A percentile compares a stretch with the other conserved stretches of the same genome.
These are phyloP conservation scores for Vireo altiloquus DNA, from an alignment of 2,113 vertebrate species.

Conservation along the genomic window DNA sequence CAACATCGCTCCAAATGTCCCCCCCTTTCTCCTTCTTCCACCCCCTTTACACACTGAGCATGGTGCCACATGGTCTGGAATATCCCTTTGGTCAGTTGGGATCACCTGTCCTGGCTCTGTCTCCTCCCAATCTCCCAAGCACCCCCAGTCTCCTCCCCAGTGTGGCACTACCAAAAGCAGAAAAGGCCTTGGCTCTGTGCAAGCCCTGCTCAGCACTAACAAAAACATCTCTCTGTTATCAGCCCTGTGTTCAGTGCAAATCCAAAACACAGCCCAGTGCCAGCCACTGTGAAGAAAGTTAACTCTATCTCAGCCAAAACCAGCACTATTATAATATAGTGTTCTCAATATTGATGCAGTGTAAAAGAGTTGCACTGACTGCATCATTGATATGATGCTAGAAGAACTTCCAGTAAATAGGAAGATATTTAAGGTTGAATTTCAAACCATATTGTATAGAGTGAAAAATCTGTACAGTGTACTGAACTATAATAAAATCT, in stretches of 20 bases:
- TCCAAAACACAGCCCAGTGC: neutral
- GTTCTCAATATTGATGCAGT: constrained; percentile 48
- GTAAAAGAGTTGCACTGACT: constrained; percentile 19
- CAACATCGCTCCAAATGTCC: neutral
- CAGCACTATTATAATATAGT: neutral
- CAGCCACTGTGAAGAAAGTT: neutral
- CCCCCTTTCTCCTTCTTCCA: neutral
- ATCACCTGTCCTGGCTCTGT: neutral
- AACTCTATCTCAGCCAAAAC: neutral
- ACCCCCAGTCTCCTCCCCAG: neutral
- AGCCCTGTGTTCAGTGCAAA: neutral
- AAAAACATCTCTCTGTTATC: neutral
- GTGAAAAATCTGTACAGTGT: neutral
- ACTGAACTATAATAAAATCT: neutral
- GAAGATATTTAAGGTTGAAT: neutral
- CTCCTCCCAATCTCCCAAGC: neutral
- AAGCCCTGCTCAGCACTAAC: neutral
- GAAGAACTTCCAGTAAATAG: neutral
- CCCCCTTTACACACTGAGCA: neutral
- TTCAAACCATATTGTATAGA: neutral
- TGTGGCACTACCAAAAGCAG: neutral
- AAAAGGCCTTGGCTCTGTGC: neutral
- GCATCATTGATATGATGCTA: neutral
- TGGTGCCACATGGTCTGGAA: fast-evolving
- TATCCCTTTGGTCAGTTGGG: neutral